These are phyloP conservation scores for Melanotaenia duboulayi DNA, from an alignment of 2,113 vertebrate species.

Conservation along the genomic window DNA sequence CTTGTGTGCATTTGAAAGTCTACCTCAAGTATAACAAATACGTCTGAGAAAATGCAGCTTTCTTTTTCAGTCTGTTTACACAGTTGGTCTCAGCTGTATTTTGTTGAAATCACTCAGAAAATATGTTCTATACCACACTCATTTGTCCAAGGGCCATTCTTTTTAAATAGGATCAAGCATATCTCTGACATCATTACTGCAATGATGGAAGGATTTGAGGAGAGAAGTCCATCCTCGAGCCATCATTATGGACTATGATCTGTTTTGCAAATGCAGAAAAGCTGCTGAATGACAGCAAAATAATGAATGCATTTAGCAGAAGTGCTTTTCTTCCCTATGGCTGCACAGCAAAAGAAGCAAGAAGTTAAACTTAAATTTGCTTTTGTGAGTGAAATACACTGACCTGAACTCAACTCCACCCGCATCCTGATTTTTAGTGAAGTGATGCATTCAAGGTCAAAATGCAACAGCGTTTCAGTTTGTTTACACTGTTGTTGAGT, in stretches of 20 bases:
- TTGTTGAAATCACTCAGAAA: too few species aligned
- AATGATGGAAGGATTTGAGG: background rate
- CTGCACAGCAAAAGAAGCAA: background rate
- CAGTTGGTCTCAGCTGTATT: too few species aligned
- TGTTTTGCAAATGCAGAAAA: slow-evolving; percentile 49
- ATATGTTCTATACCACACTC: too few species aligned
- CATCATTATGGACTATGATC: slow-evolving; percentile 4
- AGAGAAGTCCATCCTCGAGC: slow-evolving; percentile 10
- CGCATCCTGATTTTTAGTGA: too few species aligned
- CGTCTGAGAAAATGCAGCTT: too few species aligned
- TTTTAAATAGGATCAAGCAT: background rate
- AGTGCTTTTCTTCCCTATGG: slow-evolving; percentile 16
- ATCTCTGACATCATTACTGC: slow-evolving; percentile 25
- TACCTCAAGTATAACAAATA: too few species aligned
- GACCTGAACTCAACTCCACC: slow-evolving; percentile 25
- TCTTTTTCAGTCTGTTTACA: too few species aligned
- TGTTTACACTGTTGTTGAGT: slow-evolving; percentile 44
- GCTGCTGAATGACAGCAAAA: slow-evolving; percentile 15
- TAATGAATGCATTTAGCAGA: slow-evolving; percentile 31
- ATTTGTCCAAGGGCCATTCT: slow-evolving; percentile 13
- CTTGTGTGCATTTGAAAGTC: too few species aligned
- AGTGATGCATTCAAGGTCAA: too few species aligned
- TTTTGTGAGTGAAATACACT: background rate
- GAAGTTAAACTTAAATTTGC: background rate
- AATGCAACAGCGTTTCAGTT: slow-evolving; percentile 28